Percentiles rank a stretch among this genome's conserved stretches.
Evolutionary conservation across 2,113 vertebrate species (phyloP).

Genomic region (Donacobius atricapilla): DNA sequence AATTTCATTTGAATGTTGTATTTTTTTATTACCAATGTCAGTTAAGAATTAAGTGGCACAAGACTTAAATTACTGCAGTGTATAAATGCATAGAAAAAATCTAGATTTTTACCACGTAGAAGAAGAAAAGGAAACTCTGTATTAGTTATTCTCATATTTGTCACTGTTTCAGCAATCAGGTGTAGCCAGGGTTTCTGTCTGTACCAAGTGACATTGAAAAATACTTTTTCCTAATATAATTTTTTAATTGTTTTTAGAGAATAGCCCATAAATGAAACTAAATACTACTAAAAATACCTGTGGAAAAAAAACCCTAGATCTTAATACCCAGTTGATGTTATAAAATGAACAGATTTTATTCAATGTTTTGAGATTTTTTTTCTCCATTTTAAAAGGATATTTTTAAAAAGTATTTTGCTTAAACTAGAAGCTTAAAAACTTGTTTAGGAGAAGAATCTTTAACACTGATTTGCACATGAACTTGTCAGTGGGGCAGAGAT

Average conservation of each 20-base stretch:
- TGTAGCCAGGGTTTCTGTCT: not conserved
- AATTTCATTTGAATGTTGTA: not conserved
- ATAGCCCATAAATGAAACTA: not conserved
- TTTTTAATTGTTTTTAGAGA: not conserved
- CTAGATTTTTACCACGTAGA: not conserved
- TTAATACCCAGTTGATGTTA: not conserved
- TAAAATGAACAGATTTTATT: not conserved
- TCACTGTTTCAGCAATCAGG: not conserved
- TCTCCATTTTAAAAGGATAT: not conserved
- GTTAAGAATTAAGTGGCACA: not conserved
- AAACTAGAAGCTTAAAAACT: not conserved
- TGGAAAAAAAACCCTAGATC: not conserved
- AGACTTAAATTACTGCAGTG: not conserved
- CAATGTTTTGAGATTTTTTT: not conserved
- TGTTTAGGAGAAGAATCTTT: not conserved
- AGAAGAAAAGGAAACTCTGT: not conserved
- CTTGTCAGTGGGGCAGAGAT: not conserved
- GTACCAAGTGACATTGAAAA: not conserved
- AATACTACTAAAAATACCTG: not conserved
- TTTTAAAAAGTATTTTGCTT: not conserved
- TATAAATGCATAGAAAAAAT: not conserved
- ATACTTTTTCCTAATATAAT: not conserved
- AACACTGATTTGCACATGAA: rapidly evolving
- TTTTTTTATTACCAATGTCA: not conserved
- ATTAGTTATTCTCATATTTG: not conserved